These are phyloP conservation scores for Talpa occidentalis DNA, from an alignment of 2,113 vertebrate species.

Conservation along the genomic window DNA sequence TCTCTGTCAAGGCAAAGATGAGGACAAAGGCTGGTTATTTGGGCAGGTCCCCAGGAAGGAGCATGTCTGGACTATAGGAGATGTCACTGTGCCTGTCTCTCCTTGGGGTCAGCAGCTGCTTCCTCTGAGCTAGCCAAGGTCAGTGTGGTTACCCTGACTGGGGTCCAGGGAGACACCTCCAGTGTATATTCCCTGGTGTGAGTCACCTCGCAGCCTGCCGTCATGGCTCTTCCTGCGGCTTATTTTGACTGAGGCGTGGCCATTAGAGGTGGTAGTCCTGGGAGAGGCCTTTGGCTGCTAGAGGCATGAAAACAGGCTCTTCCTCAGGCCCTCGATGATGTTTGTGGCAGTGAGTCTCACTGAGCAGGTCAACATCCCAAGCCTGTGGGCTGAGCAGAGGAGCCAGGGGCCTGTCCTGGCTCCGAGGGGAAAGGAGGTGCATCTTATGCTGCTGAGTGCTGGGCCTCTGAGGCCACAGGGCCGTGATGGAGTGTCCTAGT, in stretches of 20 bases:
- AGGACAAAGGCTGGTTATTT: neutral
- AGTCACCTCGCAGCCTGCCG: neutral
- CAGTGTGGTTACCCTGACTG: neutral
- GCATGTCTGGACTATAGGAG: neutral
- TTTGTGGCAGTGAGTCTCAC: neutral
- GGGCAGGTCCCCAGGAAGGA: neutral
- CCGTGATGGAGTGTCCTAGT: no score
- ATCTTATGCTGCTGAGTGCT: neutral
- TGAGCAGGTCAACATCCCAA: neutral
- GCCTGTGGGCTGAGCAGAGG: neutral
- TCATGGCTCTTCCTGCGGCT: neutral
- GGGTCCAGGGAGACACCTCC: neutral
- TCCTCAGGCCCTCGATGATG: neutral
- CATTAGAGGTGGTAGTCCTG: neutral
- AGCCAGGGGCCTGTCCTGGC: neutral
- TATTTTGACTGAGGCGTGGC: neutral
- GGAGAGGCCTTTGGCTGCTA: neutral
- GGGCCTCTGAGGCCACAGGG: neutral
- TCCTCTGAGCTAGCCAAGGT: neutral
- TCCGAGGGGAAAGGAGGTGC: neutral
- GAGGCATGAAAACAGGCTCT: neutral
- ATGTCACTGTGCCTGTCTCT: no score
- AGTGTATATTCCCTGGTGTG: rapidly evolving
- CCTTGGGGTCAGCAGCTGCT: neutral
- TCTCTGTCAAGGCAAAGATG: neutral